Percentiles rank a stretch among this genome's conserved stretches.
phyloP scores from a whole-genome alignment of 2,113 vertebrate species.

The Perca flavescens region DNA sequence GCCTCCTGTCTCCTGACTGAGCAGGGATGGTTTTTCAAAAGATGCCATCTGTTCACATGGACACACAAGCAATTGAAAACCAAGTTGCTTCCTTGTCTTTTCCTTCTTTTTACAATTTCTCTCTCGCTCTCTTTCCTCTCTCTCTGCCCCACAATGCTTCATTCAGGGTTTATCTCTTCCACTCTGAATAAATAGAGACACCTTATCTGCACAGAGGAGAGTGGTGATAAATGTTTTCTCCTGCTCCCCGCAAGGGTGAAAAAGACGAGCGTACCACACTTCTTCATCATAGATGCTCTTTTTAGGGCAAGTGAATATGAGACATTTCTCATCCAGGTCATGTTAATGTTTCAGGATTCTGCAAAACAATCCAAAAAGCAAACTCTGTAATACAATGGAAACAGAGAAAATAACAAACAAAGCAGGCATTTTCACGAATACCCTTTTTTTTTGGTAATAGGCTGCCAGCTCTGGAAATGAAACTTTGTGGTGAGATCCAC shows the following conservation, averaged over 20 bases:
- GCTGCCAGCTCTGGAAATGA: constrained; percentile 42
- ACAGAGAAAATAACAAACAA: constrained; percentile 43
- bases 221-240: constrained; percentile 78
- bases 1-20: constrained; percentile 53
- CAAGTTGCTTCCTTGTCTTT: constrained; percentile 52
- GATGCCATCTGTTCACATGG: constrained; percentile 79
- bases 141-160: constrained; percentile 68
- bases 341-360: constrained; percentile 50
- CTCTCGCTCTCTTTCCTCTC: constrained; percentile 7
- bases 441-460: constrained; percentile 15
- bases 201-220: constrained; percentile 78
- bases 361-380: constrained; percentile 60
- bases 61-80: constrained; percentile 61
- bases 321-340: constrained; percentile 70
- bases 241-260: constrained; percentile 71
- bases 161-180: constrained; percentile 77
- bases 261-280: constrained; percentile 63
- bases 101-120: constrained; percentile 15
- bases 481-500: constrained; percentile 48
- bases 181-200: constrained; percentile 81
- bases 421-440: constrained; percentile 38
- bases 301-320: constrained; percentile 56
- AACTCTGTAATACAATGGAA: constrained; percentile 35
- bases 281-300: constrained; percentile 71
- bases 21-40: constrained; percentile 56